Evolutionary conservation across 2,888 invertebrate genomes (phyloP), one percentile per base, ranked within the genome.

Genomic region (Chrysolina americana): DNA sequence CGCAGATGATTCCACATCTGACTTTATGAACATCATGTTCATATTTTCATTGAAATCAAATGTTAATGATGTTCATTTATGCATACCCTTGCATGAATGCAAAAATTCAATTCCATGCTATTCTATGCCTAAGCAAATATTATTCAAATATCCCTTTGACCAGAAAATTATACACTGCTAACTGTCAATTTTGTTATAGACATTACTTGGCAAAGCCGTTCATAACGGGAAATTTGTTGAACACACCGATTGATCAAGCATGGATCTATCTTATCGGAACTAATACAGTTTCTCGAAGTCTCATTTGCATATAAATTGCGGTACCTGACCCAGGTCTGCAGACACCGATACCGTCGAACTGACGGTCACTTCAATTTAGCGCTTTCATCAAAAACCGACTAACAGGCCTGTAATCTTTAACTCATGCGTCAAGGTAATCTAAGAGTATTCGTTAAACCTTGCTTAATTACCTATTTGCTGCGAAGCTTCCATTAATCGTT

Each of bases 241-340:
- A 65, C 28, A 68, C 66, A 64, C 50, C 53, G 68, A 65, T 69
- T 65, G 56, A 73, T 73, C 69, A 59, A 50, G 21, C 65, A 13
- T 19, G 44, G 69, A 68, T 73, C 69, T 64, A 73, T 73, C 69
- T 68, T 73, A 56, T 69, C 73, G 64, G 65, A 69, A 68, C 65
- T 65, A 65, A 65, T 73, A 68, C 69, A 73, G 69, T 73, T 70
- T 70, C 41, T 41, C 19, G 50, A 70, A 74, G 65, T 70, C 66
- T 66, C 50, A 74, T 74, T 74, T 74, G 70, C 74, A 74, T 74
- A 59, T 74, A 74, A 74, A 74, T 70, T 74, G 66, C 41, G 74
- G 74, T 63, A 66, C 63, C 70, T 74, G 74, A 74, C 66, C 74
- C 74, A 48, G 65, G 70, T 74, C 74, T 70, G 74, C 66, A 74